Base-by-base conservation (phyloP, 2,113 vertebrate genomes). In the Neodontobutis hainanensis region DNA sequence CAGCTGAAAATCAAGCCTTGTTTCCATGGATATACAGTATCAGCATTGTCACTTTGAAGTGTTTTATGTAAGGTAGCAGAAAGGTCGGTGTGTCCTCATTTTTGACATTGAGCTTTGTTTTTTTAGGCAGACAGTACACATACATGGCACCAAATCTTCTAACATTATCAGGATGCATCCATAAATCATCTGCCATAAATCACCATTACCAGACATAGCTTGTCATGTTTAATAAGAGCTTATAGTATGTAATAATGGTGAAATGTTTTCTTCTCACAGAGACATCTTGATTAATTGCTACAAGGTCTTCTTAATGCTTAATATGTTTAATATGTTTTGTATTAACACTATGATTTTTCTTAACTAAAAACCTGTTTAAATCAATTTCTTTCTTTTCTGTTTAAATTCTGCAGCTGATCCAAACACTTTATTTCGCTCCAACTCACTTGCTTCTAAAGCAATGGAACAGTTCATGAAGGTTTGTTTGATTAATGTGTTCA, bases 381-480 rank as follows among this genome's bases (percentile, higher is more conserved):
- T 3, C 11, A 7, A 3, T 62, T 36, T 45, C 16, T 4, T 53
- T 14, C 72, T 46, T 62, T 47, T 61, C 32, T 72, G 4, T 73
- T 68, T 47, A 77, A n/a, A 56, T 78, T 60, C 83, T 63, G 47
- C 82, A 98, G 96, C 84, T 4, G 94, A 98, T 80, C 95, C 96
- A 85, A 98, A 96, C 86, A 96, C 94, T n/a, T 90, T 97, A 55
- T 97, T 98, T 86, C 92, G 94, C 51, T 97, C 95, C 44, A 97
- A 95, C 89, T 97, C 96, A 0, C 85, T 97, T 85, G 94, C 96
- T 9, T 96, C 96, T 69, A 98, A 98, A 81, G 92, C 94, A 0
- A 89, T 96, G 95, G 95, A 98, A 46, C 95, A 97, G 69, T 96
- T 97, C 78, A 94, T 98, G 94, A 96, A 95, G 94, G 95, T 96